Conservation (phyloP, 2,888 invertebrate species). For the Pheosia gnoma region DNA sequence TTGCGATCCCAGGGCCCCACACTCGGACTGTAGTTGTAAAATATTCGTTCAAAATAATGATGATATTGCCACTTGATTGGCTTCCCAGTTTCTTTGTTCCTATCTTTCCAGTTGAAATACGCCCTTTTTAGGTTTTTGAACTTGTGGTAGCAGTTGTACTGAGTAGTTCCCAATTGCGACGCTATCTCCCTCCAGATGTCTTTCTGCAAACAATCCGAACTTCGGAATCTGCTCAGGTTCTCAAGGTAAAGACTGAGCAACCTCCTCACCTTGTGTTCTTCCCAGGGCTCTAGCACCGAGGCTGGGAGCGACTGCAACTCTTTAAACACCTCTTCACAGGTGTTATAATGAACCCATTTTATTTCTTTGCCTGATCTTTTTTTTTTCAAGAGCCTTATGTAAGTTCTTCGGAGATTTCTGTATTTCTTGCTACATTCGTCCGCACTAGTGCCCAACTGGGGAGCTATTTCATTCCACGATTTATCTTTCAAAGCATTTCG, state of each 20-base stretch:
- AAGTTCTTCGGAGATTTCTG: slow-evolving; percentile 68
- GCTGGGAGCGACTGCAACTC: slow-evolving; percentile 64
- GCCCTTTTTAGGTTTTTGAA: slow-evolving; percentile 75
- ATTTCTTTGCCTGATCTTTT: slow-evolving; percentile 68
- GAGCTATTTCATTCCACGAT: slow-evolving; percentile 63
- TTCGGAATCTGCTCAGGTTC: slow-evolving; percentile 63
- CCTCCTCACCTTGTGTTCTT: slow-evolving; percentile 64
- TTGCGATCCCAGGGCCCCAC: slow-evolving; percentile 64
- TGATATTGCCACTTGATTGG: slow-evolving; percentile 72
- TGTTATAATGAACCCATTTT: slow-evolving; percentile 72
- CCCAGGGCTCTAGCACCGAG: slow-evolving; percentile 68
- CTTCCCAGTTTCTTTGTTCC: slow-evolving; percentile 61
- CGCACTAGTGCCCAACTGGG: slow-evolving; percentile 56
- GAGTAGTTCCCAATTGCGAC: slow-evolving; percentile 60
- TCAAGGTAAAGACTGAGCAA: slow-evolving; percentile 70
- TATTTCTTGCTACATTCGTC: slow-evolving; percentile 73
- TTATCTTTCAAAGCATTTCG: slow-evolving; percentile 57
- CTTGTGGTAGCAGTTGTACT: slow-evolving; percentile 75
- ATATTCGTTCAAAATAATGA: slow-evolving; percentile 73
- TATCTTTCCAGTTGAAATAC: slow-evolving; percentile 68
- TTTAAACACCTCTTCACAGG: slow-evolving; percentile 73
- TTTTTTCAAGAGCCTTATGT: slow-evolving; percentile 71
- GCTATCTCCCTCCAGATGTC: slow-evolving; percentile 78
- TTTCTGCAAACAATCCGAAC: slow-evolving; percentile 62
- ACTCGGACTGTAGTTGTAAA: slow-evolving; percentile 63